Base-by-base conservation (phyloP, 2,888 invertebrate species). In the Cryptocheilus praepositus region DNA sequence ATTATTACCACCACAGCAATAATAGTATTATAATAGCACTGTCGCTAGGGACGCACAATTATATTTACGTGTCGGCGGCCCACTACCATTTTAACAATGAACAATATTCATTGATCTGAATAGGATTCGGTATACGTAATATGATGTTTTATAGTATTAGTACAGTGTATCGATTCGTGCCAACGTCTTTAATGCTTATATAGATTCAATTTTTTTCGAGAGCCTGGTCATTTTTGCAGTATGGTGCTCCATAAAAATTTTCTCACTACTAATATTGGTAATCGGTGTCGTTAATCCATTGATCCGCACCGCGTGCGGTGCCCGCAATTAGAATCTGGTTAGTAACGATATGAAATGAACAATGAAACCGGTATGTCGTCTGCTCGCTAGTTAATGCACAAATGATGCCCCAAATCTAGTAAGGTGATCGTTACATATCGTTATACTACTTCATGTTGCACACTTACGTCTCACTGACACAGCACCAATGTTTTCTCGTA, bases 1-100 rank as follows among this genome's bases (percentile, higher is more conserved):
- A 80, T 83, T 81, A 85, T 83, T 81, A 83, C 82, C 82, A 84
- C 79, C 83, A 81, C 81, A 83, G 82, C 82, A 82, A 82, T 84
- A 81, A 81, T 82, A 82, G 70, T 83, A 81, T 83, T 81, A 80
- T 77, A 83, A 80, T 84, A 81, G 78, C 80, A 80, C 76, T 81
- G 77, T 76, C 74, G 74, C 79, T 81, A 81, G 76, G 73, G 76
- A 73, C 77, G 80, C 80, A 71, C 70, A 67, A 56, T 76, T 82
- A 76, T 71, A 71, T 70, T 79, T 76, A 79, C 62, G 74, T 74
- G 77, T 75, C 72, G 74, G 73, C 81, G 73, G 70, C 73, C 76
- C 74, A 70, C 79, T 80, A 80, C 81, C 79, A 74, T 66, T 70
- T 81, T 80, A 80, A 77, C 80, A 79, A 82, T 75, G 76, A 81